These are phyloP conservation scores for Orestias chungarensis DNA, from an alignment of 2,797 vertebrate genomes.

Conservation along the genomic window DNA sequence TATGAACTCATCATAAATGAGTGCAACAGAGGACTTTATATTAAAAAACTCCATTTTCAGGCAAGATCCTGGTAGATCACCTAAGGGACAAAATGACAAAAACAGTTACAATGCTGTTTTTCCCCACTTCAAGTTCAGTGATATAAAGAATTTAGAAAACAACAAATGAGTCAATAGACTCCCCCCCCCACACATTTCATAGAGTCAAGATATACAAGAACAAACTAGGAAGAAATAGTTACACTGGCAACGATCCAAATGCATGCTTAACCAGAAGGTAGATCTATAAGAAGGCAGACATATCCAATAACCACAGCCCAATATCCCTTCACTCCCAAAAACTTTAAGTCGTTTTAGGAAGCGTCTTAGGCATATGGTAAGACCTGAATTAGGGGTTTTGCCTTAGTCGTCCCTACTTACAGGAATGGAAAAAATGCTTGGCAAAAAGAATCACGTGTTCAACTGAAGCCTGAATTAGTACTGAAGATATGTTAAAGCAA, in stretches of 20 bases:
- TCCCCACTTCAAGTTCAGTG: neutral
- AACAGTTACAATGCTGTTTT: slow-evolving; percentile 20
- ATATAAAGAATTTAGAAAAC: no score
- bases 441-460: no score
- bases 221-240: neutral
- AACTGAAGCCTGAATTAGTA: no score
- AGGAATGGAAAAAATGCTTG: neutral
- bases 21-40: slow-evolving; percentile 84
- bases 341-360: neutral
- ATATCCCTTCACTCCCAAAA: neutral
- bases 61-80: slow-evolving; percentile 22
- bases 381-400: neutral
- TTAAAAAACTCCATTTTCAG: slow-evolving; percentile 87
- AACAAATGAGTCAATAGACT: no score
- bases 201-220: slow-evolving; percentile 1
- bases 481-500: neutral
- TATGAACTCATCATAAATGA: slow-evolving; percentile 89
- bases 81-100: slow-evolving; percentile 12
- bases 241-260: neutral
- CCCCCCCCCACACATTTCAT: neutral
- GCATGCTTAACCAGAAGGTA: neutral
- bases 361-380: neutral
- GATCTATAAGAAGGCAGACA: neutral
- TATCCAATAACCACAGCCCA: no score
- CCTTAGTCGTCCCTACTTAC: neutral